Conservation (phyloP, 2,113 vertebrate species). For the Bettongia penicillata region DNA sequence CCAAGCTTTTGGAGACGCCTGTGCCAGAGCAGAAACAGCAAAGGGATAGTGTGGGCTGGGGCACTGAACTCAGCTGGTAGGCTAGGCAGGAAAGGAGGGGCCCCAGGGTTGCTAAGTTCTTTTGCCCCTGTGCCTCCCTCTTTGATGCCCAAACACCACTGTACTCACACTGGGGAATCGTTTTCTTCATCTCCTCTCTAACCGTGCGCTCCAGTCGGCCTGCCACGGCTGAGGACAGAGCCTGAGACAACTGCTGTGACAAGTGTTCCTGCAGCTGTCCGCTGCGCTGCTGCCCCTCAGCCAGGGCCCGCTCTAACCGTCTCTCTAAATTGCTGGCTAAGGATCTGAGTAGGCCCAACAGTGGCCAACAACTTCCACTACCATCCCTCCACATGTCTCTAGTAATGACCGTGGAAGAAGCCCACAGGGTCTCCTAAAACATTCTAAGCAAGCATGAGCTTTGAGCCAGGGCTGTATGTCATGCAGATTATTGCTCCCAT, state of each 20-base stretch:
- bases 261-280: conserved; percentile 95
- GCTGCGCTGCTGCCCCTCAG: conserved; percentile 90
- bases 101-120: neutral
- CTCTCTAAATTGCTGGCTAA: conserved; percentile 89
- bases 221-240: conserved; percentile 89
- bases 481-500: neutral
- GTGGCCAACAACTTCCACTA: neutral
- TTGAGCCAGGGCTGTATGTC: neutral
- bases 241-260: conserved; percentile 92
- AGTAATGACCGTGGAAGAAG: neutral
- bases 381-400: neutral
- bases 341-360: conserved; percentile 68
- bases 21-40: conserved; percentile 18
- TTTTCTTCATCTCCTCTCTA: conserved; percentile 97
- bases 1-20: conserved; percentile 92
- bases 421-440: neutral
- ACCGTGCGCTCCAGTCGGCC: conserved; percentile 93
- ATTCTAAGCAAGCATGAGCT: neutral
- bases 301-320: conserved; percentile 89
- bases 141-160: neutral
- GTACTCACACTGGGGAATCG: conserved; percentile 93
- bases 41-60: neutral
- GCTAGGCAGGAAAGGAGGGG: neutral
- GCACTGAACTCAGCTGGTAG: neutral
- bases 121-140: neutral